A percentile compares a stretch with the other conserved stretches of the same genome.
phyloP scores from a whole-genome alignment of 64 coral and sea anemone genomes.

The Orbicella faveolata region DNA sequence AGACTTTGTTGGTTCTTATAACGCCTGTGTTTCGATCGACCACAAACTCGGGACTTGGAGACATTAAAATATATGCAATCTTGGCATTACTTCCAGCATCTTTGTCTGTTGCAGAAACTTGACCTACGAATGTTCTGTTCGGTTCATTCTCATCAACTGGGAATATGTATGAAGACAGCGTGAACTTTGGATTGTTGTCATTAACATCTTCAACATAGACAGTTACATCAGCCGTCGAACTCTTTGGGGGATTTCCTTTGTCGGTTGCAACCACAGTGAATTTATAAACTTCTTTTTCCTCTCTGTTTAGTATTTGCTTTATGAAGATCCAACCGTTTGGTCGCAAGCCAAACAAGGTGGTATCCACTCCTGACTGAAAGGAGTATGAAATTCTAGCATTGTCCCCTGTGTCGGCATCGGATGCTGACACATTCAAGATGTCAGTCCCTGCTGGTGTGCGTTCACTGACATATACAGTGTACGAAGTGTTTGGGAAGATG shows the following conservation, averaged over 20 bases:
- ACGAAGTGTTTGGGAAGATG: slow-evolving; percentile 65
- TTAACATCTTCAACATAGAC: slow-evolving; percentile 86
- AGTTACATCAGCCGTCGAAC: slow-evolving; percentile 59
- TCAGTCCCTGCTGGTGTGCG: slow-evolving; percentile 10
- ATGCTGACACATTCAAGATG: slow-evolving; percentile 74
- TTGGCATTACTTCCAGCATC: slow-evolving; percentile 77
- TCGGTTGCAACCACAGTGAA: slow-evolving; percentile 68
- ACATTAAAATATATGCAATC: slow-evolving; percentile 64
- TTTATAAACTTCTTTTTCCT: slow-evolving; percentile 60
- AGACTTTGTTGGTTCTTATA: slow-evolving; percentile 61
- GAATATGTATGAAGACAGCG: slow-evolving; percentile 54
- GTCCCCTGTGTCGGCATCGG: slow-evolving; percentile 77
- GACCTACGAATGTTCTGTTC: slow-evolving; percentile 61
- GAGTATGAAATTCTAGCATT: slow-evolving; percentile 80
- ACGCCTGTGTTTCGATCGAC: slow-evolving; percentile 66
- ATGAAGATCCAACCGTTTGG: slow-evolving; percentile 69
- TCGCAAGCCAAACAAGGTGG: slow-evolving; percentile 66
- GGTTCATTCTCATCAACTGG: slow-evolving; percentile 43
- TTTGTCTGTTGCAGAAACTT: slow-evolving; percentile 58
- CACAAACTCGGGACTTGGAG: slow-evolving; percentile 45
- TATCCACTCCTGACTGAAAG: slow-evolving; percentile 58
- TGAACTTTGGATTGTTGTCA: slow-evolving; percentile 80
- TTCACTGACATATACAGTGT: slow-evolving; percentile 63
- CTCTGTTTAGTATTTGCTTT: slow-evolving; percentile 64
- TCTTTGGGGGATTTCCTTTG: slow-evolving; percentile 54